These are phyloP conservation scores for Antechinus flavipes DNA, from an alignment of 2,113 vertebrate species.

Conservation along the genomic window DNA sequence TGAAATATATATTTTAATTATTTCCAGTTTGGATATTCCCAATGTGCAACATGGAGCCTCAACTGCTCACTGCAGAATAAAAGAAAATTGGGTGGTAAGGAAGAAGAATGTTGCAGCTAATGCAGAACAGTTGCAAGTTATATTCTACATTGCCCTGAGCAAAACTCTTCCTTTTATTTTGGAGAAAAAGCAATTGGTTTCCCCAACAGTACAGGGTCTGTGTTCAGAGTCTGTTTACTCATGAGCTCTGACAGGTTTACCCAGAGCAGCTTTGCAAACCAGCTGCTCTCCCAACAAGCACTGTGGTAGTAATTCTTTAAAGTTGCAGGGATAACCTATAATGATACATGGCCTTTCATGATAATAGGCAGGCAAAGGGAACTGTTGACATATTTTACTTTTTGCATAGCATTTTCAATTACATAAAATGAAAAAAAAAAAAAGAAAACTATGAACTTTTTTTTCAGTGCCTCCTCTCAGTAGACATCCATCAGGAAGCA, in stretches of 20 bases:
- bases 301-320: conserved; percentile 63
- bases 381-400: conserved; percentile 63
- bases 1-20: conserved; percentile 83
- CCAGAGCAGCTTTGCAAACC: conserved; percentile 71
- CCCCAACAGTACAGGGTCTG: conserved; percentile 58
- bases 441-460: conserved; percentile 19
- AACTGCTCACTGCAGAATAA: conserved; percentile 66
- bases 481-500: conserved; percentile 35
- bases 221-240: conserved; percentile 77
- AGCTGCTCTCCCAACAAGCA: conserved; percentile 60
- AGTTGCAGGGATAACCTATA: background rate
- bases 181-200: conserved; percentile 76
- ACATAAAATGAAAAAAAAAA: conserved; percentile 36
- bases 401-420: conserved; percentile 64
- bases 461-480: background rate
- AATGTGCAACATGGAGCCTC: conserved; percentile 66
- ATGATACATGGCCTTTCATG: conserved; percentile 11
- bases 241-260: conserved; percentile 77
- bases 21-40: conserved; percentile 84
- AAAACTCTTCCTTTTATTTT: conserved; percentile 81
- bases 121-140: conserved; percentile 81
- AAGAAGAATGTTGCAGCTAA: conserved; percentile 83
- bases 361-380: background rate
- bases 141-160: conserved; percentile 81
- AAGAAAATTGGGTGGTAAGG: conserved; percentile 80